Base-by-base conservation (phyloP, 2,888 invertebrate species). In the Bombyx huttoni region DNA sequence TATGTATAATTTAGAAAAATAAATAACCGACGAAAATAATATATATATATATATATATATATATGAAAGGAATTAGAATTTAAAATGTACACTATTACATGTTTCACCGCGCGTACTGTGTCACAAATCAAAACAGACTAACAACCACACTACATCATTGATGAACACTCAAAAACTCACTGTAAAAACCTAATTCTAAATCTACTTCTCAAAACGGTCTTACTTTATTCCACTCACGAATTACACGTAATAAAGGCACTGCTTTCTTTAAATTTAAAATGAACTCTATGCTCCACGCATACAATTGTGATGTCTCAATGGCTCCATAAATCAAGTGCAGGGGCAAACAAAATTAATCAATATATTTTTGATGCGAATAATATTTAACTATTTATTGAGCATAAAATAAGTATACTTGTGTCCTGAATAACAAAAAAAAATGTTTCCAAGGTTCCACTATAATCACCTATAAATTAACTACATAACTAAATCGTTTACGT, bases 401-500 rank as follows among this genome's bases (percentile, higher is more conserved):
- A 40, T 59, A 62, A 62, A 62, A 61, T 56, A 60, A 60, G 54
- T 58, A 58, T 58, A 59, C 51, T 59, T 59, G 60, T 57, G 54
- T 57, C 53, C 55, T 53, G 58, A 53, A 59, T 58, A 63, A n/a
- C n/a, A 62, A 58, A 60, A 59, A 61, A 59, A 55, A 63, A 66
- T 61, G 64, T 63, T 63, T 63, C 5, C 24, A 24, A 24, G 1
- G 24, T 24, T 24, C 24, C 24, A 63, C 66, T 73, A 24, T 1
- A 24, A 24, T 24, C 24, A 24, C 24, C 5, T 24, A 24, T 24
- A 24, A 24, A 77, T 75, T 78, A 76, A 76, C 81, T 83, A 85
- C 76, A 68, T 71, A 73, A 75, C 83, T 85, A 84, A 68, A 55
- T 66, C 82, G 74, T 71, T 71, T 75, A 75, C 76, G 73, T 78